A percentile compares a stretch with the other conserved stretches of the same genome.
phyloP scores from a whole-genome alignment of 2,888 invertebrate genomes.

The Elegia similella region DNA sequence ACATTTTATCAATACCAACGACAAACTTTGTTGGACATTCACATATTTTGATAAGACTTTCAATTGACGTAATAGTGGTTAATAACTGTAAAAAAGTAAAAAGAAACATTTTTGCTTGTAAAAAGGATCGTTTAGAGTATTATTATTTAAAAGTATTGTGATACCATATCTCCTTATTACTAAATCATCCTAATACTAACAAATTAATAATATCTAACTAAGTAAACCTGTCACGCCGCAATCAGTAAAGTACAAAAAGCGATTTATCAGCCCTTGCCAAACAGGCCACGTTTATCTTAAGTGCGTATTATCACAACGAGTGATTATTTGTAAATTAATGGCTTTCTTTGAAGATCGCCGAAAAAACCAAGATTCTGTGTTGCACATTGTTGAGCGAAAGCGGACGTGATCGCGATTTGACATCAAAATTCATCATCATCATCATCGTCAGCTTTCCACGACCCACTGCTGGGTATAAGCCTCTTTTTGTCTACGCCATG shows the following conservation, averaged over 20 bases:
- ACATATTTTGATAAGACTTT: too few species aligned
- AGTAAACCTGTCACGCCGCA: neutral
- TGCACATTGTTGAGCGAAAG: neutral
- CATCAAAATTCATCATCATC: neutral
- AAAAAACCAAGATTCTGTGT: neutral
- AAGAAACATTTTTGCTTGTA: too few species aligned
- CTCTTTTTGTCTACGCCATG: too few species aligned
- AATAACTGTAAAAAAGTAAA: too few species aligned
- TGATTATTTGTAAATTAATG: constrained; percentile 14
- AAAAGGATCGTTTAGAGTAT: too few species aligned
- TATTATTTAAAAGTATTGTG: too few species aligned
- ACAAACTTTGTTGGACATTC: too few species aligned
- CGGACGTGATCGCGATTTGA: neutral
- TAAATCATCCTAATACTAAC: neutral
- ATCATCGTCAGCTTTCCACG: too few species aligned
- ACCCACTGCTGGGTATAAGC: too few species aligned
- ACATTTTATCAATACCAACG: too few species aligned
- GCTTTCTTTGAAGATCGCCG: constrained; percentile 9
- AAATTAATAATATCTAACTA: constrained; percentile 1
- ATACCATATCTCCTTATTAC: neutral
- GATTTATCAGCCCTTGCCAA: constrained; percentile 13
- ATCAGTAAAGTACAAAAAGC: constrained; percentile 12
- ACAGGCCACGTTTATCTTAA: constrained; percentile 14
- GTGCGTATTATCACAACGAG: constrained; percentile 16
- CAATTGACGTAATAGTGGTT: too few species aligned